These are phyloP conservation scores for Promerops cafer DNA, from an alignment of 2,113 vertebrate species.

Conservation along the genomic window DNA sequence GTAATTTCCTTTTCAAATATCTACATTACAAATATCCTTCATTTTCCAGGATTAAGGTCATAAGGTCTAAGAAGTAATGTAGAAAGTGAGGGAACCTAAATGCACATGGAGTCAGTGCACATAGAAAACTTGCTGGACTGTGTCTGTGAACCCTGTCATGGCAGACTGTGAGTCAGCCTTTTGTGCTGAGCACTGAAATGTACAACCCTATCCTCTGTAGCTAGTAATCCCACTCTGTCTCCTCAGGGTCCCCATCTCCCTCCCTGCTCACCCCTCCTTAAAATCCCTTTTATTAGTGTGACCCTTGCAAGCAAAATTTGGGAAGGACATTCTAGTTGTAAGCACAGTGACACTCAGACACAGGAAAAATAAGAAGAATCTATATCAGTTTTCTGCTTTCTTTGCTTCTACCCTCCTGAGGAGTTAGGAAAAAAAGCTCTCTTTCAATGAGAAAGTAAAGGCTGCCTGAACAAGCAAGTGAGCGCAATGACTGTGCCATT, in stretches of 20 bases:
- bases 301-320: not conserved
- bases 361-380: not conserved
- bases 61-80: not conserved
- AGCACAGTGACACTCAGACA: not conserved
- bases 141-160: not conserved
- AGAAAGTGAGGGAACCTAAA: not conserved
- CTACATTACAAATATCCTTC: not conserved
- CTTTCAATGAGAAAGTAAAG: not conserved
- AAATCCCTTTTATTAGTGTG: not conserved
- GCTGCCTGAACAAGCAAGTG: not conserved
- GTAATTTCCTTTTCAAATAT: not conserved
- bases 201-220: not conserved
- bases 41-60: not conserved
- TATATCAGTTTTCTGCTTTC: not conserved
- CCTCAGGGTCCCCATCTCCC: not conserved
- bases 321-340: not conserved
- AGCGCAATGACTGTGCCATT: slow-evolving; percentile 4
- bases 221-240: not conserved
- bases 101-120: not conserved
- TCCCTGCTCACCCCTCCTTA: not conserved
- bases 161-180: not conserved
- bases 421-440: not conserved
- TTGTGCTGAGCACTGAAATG: not conserved
- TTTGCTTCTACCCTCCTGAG: not conserved
- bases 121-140: not conserved